Conservation (phyloP, 2,888 invertebrate genomes). For the Pyrrhosoma nymphula region DNA sequence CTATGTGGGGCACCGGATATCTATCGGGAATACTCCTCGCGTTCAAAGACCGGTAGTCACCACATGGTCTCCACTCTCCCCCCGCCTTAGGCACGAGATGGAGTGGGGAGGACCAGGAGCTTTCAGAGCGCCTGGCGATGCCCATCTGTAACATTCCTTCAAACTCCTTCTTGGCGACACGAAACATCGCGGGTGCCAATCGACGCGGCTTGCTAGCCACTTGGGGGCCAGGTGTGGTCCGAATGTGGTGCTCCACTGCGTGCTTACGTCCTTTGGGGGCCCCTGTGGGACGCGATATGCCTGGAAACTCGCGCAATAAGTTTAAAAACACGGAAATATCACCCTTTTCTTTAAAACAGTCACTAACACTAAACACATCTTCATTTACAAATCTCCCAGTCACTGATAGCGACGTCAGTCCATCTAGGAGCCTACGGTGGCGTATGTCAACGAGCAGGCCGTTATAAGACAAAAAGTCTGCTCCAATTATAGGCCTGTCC, state of each 20-base stretch:
- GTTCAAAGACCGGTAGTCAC: background rate
- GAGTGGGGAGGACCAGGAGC: background rate
- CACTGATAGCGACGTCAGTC: background rate
- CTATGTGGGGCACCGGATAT: conserved; percentile 28
- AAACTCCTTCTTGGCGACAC: background rate
- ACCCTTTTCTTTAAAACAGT: background rate
- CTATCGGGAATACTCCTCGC: conserved; percentile 23
- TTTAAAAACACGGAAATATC: background rate
- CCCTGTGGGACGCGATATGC: background rate
- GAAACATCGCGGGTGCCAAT: background rate
- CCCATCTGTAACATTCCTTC: background rate
- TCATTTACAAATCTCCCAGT: background rate
- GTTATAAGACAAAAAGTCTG: background rate
- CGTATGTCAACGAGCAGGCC: background rate
- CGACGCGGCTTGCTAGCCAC: too few relatives aligned
- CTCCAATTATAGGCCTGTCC: background rate
- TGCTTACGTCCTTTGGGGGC: background rate
- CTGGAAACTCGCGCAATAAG: background rate
- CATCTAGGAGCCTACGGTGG: background rate
- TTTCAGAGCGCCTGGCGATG: background rate
- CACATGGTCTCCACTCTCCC: background rate
- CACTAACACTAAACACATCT: background rate
- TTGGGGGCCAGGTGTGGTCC: background rate
- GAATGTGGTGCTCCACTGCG: background rate
- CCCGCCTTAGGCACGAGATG: background rate